A percentile compares a stretch with the other conserved stretches of the same genome.
phyloP scores from a whole-genome alignment of 2,113 vertebrate species.

The Hippocampus guttulatus region DNA sequence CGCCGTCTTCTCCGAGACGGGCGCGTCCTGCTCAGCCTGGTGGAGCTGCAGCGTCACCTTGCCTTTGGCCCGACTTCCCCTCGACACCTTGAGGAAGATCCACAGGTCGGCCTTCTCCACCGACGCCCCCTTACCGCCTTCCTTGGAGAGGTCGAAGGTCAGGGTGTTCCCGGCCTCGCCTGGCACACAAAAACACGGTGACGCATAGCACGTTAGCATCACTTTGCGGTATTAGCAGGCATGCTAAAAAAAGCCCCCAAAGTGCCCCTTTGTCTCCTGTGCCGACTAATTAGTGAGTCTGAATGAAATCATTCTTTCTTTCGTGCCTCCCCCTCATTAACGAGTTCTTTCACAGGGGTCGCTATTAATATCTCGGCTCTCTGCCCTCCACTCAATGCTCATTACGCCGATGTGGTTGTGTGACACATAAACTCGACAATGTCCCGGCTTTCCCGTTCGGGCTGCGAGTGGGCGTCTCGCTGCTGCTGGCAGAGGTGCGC shows the following conservation, averaged over 20 bases:
- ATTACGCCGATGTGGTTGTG: background rate
- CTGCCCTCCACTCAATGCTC: constrained; percentile 11
- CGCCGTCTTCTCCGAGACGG: constrained; percentile 84
- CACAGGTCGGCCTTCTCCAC: constrained; percentile 90
- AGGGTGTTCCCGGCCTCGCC: constrained; percentile 70
- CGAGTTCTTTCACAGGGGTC: constrained; percentile 39
- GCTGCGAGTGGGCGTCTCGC: too few species aligned
- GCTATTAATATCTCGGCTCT: constrained; percentile 61
- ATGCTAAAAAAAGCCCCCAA: constrained; percentile 49
- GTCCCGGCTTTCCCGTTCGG: background rate
- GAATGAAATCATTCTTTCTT: constrained; percentile 71
- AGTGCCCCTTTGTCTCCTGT: constrained; percentile 31
- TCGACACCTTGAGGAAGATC: constrained; percentile 88
- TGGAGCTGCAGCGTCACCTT: constrained; percentile 82
- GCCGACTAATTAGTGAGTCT: constrained; percentile 66
- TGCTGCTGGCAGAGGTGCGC: too few species aligned
- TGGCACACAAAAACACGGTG: constrained; percentile 50
- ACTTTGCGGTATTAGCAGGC: background rate
- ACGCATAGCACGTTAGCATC: constrained; percentile 16
- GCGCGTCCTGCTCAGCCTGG: constrained; percentile 45
- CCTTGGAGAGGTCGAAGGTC: constrained; percentile 89
- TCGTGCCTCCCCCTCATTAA: constrained; percentile 47
- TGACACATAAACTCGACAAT: background rate
- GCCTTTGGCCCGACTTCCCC: constrained; percentile 77
- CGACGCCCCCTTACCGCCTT: constrained; percentile 73